Conservation (phyloP, 2,797 vertebrate genomes). For the Halcyon badia region DNA sequence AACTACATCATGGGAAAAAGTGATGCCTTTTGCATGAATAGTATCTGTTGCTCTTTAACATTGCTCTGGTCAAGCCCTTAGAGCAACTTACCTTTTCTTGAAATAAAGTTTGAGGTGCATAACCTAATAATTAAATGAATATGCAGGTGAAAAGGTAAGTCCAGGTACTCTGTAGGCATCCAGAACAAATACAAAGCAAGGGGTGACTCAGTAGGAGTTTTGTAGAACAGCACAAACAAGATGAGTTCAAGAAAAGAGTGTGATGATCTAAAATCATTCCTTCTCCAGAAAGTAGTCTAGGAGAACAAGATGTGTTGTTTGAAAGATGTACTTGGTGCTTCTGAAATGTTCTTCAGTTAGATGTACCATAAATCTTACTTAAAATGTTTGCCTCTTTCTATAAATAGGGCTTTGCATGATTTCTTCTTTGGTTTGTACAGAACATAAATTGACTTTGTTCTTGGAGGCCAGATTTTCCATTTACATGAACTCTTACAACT, state of each 20-base stretch:
- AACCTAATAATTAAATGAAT: not conserved
- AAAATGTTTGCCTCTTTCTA: not conserved
- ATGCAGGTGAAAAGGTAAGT: not conserved
- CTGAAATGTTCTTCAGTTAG: not conserved
- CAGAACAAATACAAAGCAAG: not conserved
- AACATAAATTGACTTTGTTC: constrained; percentile 28
- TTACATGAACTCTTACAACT: not conserved
- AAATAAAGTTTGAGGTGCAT: not conserved
- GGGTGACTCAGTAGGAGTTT: not conserved
- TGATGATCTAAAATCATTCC: not conserved
- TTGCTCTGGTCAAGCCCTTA: not conserved
- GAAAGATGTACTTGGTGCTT: not conserved
- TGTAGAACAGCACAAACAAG: not conserved
- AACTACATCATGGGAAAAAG: not conserved
- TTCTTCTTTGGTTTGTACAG: not conserved
- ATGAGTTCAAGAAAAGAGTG: not conserved
- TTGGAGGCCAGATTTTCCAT: constrained; percentile 13
- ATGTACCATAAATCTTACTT: not conserved
- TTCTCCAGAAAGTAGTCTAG: not conserved
- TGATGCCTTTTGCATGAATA: not conserved
- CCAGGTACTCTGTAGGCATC: not conserved
- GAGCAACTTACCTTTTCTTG: not conserved
- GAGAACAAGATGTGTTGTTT: not conserved
- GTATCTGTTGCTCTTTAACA: not conserved
- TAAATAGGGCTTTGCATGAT: constrained; percentile 25